These are phyloP conservation scores for Ptilonorhynchus violaceus DNA, from an alignment of 2,113 vertebrate genomes.

Conservation along the genomic window DNA sequence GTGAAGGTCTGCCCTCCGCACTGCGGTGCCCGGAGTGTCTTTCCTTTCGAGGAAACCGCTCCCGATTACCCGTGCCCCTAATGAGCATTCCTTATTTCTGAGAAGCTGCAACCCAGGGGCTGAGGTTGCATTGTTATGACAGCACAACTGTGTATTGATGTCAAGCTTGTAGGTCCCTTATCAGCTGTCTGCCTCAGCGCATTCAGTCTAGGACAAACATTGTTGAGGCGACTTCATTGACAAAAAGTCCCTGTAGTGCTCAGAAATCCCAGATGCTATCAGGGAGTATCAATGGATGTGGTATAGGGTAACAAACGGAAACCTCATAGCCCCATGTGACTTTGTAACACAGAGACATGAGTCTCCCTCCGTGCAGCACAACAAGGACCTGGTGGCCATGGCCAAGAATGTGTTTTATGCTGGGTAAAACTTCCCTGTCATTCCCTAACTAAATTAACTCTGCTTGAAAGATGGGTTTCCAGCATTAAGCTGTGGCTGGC, in stretches of 20 bases:
- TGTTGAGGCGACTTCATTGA: not conserved
- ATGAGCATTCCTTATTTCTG: conserved; percentile 12
- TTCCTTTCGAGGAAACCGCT: not conserved
- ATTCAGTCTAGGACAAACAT: conserved; percentile 28
- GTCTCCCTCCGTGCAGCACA: not conserved
- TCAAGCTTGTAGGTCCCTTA: conserved; percentile 44
- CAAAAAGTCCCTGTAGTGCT: not conserved
- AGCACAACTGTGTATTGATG: conserved; percentile 22
- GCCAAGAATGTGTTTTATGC: not conserved
- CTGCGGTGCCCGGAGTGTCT: not conserved
- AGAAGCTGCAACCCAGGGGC: not conserved
- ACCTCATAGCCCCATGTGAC: conserved; percentile 36
- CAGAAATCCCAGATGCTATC: conserved; percentile 65
- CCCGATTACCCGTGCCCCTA: not conserved
- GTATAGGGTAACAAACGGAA: conserved; percentile 45
- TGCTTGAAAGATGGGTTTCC: not conserved
- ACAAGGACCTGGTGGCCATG: not conserved
- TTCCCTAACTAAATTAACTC: not conserved
- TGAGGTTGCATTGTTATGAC: not conserved
- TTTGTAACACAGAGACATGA: not conserved
- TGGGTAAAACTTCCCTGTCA: not conserved
- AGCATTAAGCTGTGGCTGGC: not conserved
- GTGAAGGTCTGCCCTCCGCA: not conserved
- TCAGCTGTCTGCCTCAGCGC: not conserved
- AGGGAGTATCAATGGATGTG: not conserved